Evolutionary conservation across 2,888 invertebrate genomes (phyloP).

Genomic region (Drosophila flavopinicola): DNA sequence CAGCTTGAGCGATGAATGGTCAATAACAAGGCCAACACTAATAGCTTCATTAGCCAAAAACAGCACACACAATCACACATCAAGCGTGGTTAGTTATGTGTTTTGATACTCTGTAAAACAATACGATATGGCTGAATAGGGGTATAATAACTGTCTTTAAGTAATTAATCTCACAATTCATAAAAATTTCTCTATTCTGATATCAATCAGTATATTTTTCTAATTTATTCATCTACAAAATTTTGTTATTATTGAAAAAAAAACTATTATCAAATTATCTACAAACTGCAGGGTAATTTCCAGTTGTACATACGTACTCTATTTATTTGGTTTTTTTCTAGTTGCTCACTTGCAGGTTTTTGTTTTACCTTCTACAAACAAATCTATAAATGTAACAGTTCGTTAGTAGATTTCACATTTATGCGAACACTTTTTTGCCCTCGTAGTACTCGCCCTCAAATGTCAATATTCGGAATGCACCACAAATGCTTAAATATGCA

Average conservation of each 20-base stretch:
- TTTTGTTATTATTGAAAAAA: too few relatives aligned
- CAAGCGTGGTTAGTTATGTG: constrained; percentile 16
- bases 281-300: neutral
- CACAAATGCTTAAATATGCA: constrained; percentile 45
- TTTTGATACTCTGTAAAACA: constrained; percentile 3
- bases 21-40: constrained; percentile 58
- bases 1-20: constrained; percentile 38
- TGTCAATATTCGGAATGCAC: constrained; percentile 33
- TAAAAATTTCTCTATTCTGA: too few relatives aligned
- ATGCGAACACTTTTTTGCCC: constrained; percentile 3
- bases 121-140: neutral
- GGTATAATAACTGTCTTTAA: too few relatives aligned
- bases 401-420: constrained; percentile 42
- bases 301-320: neutral
- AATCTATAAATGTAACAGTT: constrained; percentile 44
- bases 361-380: constrained; percentile 13
- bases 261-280: too few relatives aligned
- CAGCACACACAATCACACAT: constrained; percentile 8
- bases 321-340: neutral
- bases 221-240: too few relatives aligned
- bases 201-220: too few relatives aligned
- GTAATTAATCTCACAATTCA: too few relatives aligned
- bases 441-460: constrained; percentile 1
- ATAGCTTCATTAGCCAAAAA: constrained; percentile 68
- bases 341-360: neutral